Conservation (phyloP, 2,888 invertebrate genomes). For the Encarsia formosa region DNA sequence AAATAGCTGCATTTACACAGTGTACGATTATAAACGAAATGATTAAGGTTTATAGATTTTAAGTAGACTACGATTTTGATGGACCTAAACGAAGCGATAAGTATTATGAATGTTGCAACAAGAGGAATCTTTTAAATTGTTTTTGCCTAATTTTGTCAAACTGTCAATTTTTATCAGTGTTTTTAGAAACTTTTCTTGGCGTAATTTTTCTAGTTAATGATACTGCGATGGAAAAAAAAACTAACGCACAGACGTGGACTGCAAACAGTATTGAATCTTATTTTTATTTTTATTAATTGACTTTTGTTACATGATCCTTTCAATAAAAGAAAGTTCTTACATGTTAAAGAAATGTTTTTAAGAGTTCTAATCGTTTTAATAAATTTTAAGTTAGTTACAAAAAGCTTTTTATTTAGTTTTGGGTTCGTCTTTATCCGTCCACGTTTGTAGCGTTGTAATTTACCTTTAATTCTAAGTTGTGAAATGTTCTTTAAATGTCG, state of each 20-base stretch:
- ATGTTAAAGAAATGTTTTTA: no score
- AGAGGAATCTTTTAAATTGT: neutral
- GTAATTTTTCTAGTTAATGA: constrained; percentile 4
- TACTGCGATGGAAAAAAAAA: neutral
- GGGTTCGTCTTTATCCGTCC: constrained; percentile 9
- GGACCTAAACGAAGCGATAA: constrained; percentile 38
- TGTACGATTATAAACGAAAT: constrained; percentile 34
- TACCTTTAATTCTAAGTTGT: constrained; percentile 23
- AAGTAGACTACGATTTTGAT: constrained; percentile 35
- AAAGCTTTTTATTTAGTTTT: constrained; percentile 5
- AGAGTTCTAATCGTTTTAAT: no score
- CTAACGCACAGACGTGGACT: constrained; percentile 23
- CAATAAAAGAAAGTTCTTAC: no score
- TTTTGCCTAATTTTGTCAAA: no score
- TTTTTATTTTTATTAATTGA: no score
- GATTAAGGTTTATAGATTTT: constrained; percentile 27
- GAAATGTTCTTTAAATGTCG: constrained; percentile 30
- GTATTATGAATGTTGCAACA: constrained; percentile 26
- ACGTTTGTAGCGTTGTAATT: constrained; percentile 22
- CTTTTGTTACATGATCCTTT: no score
- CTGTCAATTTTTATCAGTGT: no score
- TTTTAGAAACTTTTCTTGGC: constrained; percentile 4
- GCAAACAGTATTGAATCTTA: constrained; percentile 25
- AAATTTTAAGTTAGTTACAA: no score
- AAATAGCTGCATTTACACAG: constrained; percentile 42